A percentile compares a stretch with the other conserved stretches of the same genome.
phyloP scores from a whole-genome alignment of 2,888 invertebrate species.

The Luffia ferchaultella region DNA sequence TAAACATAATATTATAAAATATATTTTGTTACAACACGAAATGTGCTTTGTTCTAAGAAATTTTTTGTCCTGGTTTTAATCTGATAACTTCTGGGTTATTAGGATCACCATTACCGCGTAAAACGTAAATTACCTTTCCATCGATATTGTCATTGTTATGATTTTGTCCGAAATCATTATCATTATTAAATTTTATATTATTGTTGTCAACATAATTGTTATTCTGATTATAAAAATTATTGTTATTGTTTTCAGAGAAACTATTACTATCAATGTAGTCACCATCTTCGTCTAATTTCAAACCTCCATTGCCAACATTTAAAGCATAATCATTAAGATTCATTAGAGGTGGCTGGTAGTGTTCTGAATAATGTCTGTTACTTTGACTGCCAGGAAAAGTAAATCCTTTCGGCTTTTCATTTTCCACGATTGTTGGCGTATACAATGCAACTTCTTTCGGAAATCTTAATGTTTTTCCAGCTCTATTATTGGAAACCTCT shows the following conservation, averaged over 20 bases:
- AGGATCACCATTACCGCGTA: constrained; percentile 55
- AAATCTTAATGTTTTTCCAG: constrained; percentile 21
- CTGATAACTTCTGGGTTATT: constrained; percentile 49
- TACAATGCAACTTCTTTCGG: constrained; percentile 13
- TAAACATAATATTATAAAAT: background rate
- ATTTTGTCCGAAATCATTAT: constrained; percentile 1
- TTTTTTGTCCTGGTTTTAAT: constrained; percentile 34
- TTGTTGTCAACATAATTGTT: constrained; percentile 4
- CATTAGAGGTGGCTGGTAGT: constrained; percentile 11
- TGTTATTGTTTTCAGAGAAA: constrained; percentile 1
- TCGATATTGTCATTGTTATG: constrained; percentile 20
- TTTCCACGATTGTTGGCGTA: constrained; percentile 6
- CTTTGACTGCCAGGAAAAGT: constrained; percentile 19
- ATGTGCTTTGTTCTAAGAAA: background rate
- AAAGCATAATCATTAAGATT: constrained; percentile 11
- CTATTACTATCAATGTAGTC: constrained; percentile 6
- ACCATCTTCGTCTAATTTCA: constrained; percentile 5
- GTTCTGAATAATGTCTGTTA: constrained; percentile 14
- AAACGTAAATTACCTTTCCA: constrained; percentile 40
- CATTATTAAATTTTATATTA: constrained; percentile 6
- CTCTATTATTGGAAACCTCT: constrained; percentile 7
- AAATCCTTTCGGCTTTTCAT: constrained; percentile 14
- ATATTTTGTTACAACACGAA: background rate
- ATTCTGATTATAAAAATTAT: constrained; percentile 7
- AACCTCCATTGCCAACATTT: constrained; percentile 10